Conservation (phyloP, 2,888 invertebrate species). For the Bedellia somnulentella region DNA sequence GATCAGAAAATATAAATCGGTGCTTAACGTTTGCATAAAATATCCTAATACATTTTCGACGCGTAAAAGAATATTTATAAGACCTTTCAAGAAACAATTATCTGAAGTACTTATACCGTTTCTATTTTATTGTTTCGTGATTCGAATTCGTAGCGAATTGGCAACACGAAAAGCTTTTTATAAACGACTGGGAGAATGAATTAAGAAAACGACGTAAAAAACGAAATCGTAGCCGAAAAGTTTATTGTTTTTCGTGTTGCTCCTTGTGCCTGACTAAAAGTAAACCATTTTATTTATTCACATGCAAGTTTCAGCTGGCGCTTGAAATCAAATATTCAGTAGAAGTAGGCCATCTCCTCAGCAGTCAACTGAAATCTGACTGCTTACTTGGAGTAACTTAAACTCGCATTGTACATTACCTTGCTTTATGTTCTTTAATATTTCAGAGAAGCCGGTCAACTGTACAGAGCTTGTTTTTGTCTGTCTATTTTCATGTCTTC, state of each 20-base stretch:
- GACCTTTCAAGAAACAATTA: too few relatives aligned
- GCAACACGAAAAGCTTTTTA: not conserved
- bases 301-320: slow-evolving; percentile 3
- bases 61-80: too few relatives aligned
- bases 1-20: too few relatives aligned
- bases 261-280: slow-evolving; percentile 4
- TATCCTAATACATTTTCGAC: too few relatives aligned
- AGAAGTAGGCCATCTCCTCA: slow-evolving; percentile 4
- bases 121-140: too few relatives aligned
- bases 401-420: not conserved
- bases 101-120: too few relatives aligned
- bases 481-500: too few relatives aligned
- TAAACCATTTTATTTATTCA: slow-evolving; percentile 7
- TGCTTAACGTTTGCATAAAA: too few relatives aligned
- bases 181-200: slow-evolving; percentile 1
- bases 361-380: slow-evolving; percentile 4
- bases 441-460: too few relatives aligned
- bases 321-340: slow-evolving; percentile 6
- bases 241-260: slow-evolving; percentile 4
- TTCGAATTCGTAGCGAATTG: not conserved
- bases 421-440: too few relatives aligned
- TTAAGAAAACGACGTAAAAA: slow-evolving; percentile 1
- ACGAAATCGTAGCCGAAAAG: not conserved
- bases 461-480: too few relatives aligned
- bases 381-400: not conserved